Evolutionary conservation across 2,113 vertebrate species (phyloP).

Genomic region (Nesogale talazaci): DNA sequence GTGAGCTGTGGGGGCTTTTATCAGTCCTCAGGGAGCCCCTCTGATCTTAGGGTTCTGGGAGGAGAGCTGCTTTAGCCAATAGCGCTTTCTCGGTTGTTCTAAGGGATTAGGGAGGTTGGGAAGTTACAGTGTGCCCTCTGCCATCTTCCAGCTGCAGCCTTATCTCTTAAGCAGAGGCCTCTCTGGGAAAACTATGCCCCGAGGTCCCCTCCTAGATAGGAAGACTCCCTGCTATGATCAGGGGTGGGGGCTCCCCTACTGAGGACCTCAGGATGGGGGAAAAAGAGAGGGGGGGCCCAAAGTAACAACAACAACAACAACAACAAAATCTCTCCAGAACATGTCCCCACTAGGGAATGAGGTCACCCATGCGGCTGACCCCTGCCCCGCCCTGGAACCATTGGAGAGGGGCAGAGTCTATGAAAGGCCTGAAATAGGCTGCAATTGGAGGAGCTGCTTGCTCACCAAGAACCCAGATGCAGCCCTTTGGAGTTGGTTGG

Average conservation of each 20-base stretch:
- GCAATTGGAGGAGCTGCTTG: background rate
- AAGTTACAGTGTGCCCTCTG: background rate
- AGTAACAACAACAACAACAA: slow-evolving; percentile 53
- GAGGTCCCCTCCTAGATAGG: background rate
- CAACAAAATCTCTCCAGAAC: background rate
- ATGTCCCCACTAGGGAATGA: background rate
- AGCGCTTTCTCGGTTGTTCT: background rate
- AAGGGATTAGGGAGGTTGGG: slow-evolving; percentile 28
- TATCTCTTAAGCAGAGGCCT: slow-evolving; percentile 42
- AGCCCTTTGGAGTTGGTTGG: background rate
- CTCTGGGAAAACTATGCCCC: slow-evolving; percentile 25
- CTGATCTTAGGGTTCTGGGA: background rate
- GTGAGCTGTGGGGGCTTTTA: background rate
- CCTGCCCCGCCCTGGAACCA: background rate
- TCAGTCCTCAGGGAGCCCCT: background rate
- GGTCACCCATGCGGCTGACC: background rate
- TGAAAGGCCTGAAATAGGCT: background rate
- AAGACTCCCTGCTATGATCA: background rate
- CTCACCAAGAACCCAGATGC: background rate
- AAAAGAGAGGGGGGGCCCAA: background rate
- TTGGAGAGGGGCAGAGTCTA: background rate
- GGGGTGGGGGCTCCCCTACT: too few species aligned
- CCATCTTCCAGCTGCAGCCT: background rate
- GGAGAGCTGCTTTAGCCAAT: background rate
- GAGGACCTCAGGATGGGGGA: background rate